Evolutionary conservation across 2,113 vertebrate species (phyloP), one percentile per base, ranked within the genome.

Genomic region (Laticauda laticaudata): DNA sequence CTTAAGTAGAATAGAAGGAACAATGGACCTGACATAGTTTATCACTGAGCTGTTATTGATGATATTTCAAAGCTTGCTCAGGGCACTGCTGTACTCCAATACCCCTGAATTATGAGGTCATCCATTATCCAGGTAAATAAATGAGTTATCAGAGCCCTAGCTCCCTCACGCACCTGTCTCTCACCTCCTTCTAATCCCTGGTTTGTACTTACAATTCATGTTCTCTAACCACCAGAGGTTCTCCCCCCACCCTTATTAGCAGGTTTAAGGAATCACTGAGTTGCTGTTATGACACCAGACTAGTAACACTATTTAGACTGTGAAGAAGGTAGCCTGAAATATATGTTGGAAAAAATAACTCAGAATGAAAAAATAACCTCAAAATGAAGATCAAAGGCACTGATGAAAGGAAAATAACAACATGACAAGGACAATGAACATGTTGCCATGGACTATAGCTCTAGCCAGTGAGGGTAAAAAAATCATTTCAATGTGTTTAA

Each of bases 71-170:
- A 54, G 75, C 69, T 86, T n/a, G 48, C 91, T 86, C 69, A 34
- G 91, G 87, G 91, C 91, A 55, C 20, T 14, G 87, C 48, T 54
- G 69, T 48, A 64, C 91, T 92, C 90, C 93, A 93, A 53, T 69
- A 86, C 87, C 59, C 87, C 20, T 54, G 91, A 85, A 88, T 86
- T 86, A 90, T 86, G 81, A 93, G 92, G 56, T 92, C 91, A 93
- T 93, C 93, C 89, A 90, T 92, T 92, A 93, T 89, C 69, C 56
- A 24, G 88, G 93, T 89, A 93, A 92, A 93, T 64, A 93, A 92
- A 90, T 69, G 91, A 93, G 69, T 18, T 86, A 85, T 90, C 87
- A 54, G 48, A 89, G 87, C 6, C 23, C 34, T 34, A 20, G 23
- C 7, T 43, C 39, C 53, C 15, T 56, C 89, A n/a, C 43, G n/a